Evolutionary conservation across 2,113 vertebrate genomes (phyloP).

Genomic region (Oreotragus oreotragus): DNA sequence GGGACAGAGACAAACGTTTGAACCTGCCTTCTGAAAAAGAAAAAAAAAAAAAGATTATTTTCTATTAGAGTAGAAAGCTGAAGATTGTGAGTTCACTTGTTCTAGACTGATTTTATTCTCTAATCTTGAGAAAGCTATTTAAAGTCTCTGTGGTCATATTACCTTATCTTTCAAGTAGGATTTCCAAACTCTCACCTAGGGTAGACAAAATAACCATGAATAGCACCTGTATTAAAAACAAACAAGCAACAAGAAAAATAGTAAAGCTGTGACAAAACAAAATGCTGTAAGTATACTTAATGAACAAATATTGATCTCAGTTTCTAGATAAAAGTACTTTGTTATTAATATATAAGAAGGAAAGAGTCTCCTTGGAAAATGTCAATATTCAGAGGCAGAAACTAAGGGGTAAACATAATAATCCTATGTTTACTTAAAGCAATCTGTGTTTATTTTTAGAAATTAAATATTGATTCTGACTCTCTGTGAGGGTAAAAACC

Average conservation of each 20-base stretch:
- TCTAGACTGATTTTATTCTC: background rate
- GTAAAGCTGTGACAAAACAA: background rate
- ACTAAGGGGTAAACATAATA: background rate
- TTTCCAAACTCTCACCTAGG: background rate
- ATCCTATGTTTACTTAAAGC: background rate
- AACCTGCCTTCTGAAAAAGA: background rate
- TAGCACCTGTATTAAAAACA: background rate
- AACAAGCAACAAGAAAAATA: background rate
- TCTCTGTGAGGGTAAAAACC: background rate
- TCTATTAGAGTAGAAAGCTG: background rate
- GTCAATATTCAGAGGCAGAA: background rate
- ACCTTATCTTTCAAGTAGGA: background rate
- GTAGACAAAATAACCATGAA: background rate
- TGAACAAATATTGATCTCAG: background rate
- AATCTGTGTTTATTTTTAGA: background rate
- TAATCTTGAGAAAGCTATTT: background rate
- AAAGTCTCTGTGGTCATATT: background rate
- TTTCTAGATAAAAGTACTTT: background rate
- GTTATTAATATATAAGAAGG: background rate
- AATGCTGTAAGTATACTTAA: background rate
- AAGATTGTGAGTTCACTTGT: background rate
- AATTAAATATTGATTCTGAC: constrained; percentile 39
- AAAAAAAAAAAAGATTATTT: background rate
- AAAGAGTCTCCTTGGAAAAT: background rate
- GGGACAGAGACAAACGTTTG: background rate